A percentile compares a stretch with the other conserved stretches of the same genome.
phyloP scores from a whole-genome alignment of 2,113 vertebrate genomes.

The Nesogale talazaci region DNA sequence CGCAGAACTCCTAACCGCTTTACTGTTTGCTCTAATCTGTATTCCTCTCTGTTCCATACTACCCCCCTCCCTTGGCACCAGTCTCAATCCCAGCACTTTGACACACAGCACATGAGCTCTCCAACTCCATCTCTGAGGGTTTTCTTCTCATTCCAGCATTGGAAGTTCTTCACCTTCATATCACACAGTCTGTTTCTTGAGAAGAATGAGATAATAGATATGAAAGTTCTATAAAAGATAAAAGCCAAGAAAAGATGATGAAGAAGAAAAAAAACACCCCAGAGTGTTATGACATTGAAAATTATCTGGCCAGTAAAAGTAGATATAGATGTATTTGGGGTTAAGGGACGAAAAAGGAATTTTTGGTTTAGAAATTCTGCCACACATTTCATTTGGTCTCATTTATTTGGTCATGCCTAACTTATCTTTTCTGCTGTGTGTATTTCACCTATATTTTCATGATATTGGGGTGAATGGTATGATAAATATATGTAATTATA shows the following conservation, averaged over 20 bases:
- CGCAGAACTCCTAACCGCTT: neutral
- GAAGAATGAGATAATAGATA: conserved; percentile 16
- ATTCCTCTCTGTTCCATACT: neutral
- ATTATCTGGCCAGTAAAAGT: neutral
- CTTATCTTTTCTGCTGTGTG: neutral
- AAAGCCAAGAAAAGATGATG: neutral
- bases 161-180: neutral
- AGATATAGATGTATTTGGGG: neutral
- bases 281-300: neutral
- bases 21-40: neutral
- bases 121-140: neutral
- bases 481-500: neutral
- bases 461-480: neutral
- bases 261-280: neutral
- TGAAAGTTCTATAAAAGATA: neutral
- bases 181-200: neutral
- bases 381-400: neutral
- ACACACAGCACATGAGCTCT: neutral
- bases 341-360: neutral
- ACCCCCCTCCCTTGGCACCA: neutral
- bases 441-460: neutral
- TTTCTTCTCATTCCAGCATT: neutral
- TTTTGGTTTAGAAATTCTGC: neutral
- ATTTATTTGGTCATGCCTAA: neutral
- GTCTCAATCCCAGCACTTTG: neutral